These are phyloP conservation scores for Solea solea DNA, from an alignment of 2,113 vertebrate species.

Conservation along the genomic window DNA sequence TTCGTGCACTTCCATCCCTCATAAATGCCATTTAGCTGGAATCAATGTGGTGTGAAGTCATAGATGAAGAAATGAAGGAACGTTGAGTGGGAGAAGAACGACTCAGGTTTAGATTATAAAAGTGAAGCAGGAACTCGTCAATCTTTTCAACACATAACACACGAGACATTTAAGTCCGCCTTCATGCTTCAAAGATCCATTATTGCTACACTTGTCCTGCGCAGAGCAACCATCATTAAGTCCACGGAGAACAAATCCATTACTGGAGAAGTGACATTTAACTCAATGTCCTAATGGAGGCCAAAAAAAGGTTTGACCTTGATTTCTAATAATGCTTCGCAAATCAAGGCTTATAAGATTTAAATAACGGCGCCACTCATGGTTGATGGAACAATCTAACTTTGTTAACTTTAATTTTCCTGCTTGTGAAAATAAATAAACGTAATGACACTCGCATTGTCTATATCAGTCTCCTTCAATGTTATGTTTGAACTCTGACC, in stretches of 20 bases:
- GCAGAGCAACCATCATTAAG: neutral
- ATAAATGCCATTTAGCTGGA: constrained; percentile 43
- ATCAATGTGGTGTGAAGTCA: neutral
- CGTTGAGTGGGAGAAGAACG: constrained; percentile 23
- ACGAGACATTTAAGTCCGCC: constrained; percentile 13
- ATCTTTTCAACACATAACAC: constrained; percentile 7
- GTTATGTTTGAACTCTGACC: constrained; percentile 2
- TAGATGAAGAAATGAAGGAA: constrained; percentile 9
- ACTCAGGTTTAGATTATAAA: neutral
- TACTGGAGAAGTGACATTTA: neutral
- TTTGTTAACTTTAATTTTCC: neutral
- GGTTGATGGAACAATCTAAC: neutral
- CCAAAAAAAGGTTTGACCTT: neutral
- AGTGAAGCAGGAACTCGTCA: constrained; percentile 9
- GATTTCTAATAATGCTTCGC: neutral
- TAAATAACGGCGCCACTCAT: neutral
- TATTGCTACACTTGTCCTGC: neutral
- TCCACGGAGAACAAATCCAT: constrained; percentile 2
- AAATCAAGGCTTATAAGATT: neutral
- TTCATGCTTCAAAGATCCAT: neutral
- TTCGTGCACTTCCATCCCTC: constrained; percentile 14
- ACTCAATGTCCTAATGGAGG: neutral
- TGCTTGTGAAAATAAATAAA: no score
- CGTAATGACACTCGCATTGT: no score
- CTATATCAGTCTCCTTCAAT: no score